Evolutionary conservation across 2,888 invertebrate species (phyloP), one percentile per base, ranked within the genome.

Genomic region (Bhutanitis thaidina): DNA sequence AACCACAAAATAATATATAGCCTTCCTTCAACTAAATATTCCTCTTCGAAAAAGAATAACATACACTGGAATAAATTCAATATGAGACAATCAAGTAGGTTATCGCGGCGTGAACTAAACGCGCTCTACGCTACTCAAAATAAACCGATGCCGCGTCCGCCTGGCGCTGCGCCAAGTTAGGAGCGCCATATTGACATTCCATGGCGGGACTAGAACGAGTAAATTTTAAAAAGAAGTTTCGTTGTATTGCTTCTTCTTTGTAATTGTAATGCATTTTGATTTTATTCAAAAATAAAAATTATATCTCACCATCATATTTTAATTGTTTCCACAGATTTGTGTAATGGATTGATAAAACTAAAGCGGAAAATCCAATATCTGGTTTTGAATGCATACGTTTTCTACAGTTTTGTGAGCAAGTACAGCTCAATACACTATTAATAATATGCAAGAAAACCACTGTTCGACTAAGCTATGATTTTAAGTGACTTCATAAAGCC

Each of bases 61-160:
- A 20, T 20, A 41, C 36, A 45, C 36, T 20, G 37, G 54, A 47
- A 54, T 54, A 60, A 63, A 63, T 62, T 61, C 59, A 60, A 60
- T 62, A 55, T 53, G 46, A 51, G 49, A 60, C 56, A 69, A 69
- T 74, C 69, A 70, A 72, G 76, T 79, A 71, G 78, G 77, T 77
- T 80, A 80, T 72, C 68, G 66, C 66, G 65, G 59, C 75, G 77
- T 72, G 72, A 72, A 78, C 77, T 71, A 65, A 69, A 75, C 74
- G 70, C 69, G 67, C 69, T 60, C 48, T 49, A 48, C 37, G 27
- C 49, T 41, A 53, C 74, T 69, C 67, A 67, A 79, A 80, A 77
- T 77, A 77, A 72, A 71, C 72, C 59, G 49, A 51, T 34, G 49
- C 27, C 32, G 62, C 59, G 59, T 44, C 44, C 35, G 43, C n/a